Evolutionary conservation across 2,888 invertebrate species (phyloP).

Genomic region (Ornithoptera alexandrae): DNA sequence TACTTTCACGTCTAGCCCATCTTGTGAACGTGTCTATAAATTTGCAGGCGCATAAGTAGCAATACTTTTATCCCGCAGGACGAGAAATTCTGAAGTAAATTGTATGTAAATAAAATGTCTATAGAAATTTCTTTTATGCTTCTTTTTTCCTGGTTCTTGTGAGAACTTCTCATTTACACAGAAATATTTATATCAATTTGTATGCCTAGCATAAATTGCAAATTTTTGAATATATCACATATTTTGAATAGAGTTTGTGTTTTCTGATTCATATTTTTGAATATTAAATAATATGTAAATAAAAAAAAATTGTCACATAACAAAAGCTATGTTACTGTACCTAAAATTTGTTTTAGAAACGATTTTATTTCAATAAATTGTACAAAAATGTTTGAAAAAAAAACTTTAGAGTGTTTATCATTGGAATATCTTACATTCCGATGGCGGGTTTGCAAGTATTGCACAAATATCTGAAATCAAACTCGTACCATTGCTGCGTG

Average conservation of each 20-base stretch:
- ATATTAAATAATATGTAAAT: background rate
- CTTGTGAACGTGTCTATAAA: slow-evolving; percentile 23
- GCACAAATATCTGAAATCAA: slow-evolving; percentile 35
- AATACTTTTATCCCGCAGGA: slow-evolving; percentile 18
- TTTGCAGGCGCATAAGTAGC: slow-evolving; percentile 26
- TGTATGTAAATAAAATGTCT: slow-evolving; percentile 4
- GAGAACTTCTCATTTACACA: background rate
- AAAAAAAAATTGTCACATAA: background rate
- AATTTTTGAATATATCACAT: background rate
- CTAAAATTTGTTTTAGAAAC: background rate
- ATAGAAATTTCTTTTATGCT: background rate
- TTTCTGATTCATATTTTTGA: background rate
- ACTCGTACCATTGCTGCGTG: slow-evolving; percentile 36
- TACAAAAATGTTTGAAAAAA: background rate
- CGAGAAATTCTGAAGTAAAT: slow-evolving; percentile 9
- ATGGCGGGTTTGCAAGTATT: slow-evolving; percentile 38
- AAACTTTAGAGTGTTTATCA: background rate
- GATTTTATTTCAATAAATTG: background rate
- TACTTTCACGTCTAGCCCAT: slow-evolving; percentile 22
- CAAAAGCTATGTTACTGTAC: too few species aligned
- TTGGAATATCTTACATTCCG: slow-evolving; percentile 31
- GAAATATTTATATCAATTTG: background rate
- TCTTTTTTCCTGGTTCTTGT: background rate
- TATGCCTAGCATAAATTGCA: background rate
- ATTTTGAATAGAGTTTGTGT: background rate